Evolutionary conservation across 2,888 invertebrate species (phyloP), one percentile per base, ranked within the genome.

Genomic region (Dioctria rufipes): DNA sequence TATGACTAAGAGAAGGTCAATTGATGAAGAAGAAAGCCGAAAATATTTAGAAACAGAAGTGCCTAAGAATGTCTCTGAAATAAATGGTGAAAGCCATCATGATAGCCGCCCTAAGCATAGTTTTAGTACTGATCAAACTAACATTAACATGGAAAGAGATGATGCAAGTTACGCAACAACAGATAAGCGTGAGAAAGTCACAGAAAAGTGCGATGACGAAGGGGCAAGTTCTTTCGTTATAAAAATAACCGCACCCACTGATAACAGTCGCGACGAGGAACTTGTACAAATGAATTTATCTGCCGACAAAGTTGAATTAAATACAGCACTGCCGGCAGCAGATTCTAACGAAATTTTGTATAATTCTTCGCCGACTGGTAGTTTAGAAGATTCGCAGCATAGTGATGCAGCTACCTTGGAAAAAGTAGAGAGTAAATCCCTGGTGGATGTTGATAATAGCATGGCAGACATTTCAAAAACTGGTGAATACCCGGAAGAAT

Each of bases 401-500:
- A 69, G 49, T 69, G 49, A 0, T 69, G 46, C 69, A 63, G 8
- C 25, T 58, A 37, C 40, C 4, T 6, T 8, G 8, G 63, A 63
- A n/a, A 63, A 79, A 80, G 63, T 78, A 61, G 46, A 60, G 13
- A 66, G 61, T 13, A 54, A 39, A 9, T 39, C 73, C 25, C 6
- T 61, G 66, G 51, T 69, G 40, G 75, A 81, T n/a, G 78, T 69
- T 37, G n/a, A 39, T 11, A 49, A 40, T 77, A 81, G 77, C n/a
- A 80, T 83, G 39, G 81, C 82, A n/a, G 3, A 67, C 5, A 84
- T 83, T 81, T 78, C 80, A 2, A 80, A 67, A 42, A 49, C 80
- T 25, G 84, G 84, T 80, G 83, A 85, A 60, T 96, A 96, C 90
- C 96, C 96, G 0, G 92, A 92, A 83, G 92, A 94, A 86, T 90